These are phyloP conservation scores for Cenopis cana DNA, from an alignment of 2,888 invertebrate genomes.

Conservation along the genomic window DNA sequence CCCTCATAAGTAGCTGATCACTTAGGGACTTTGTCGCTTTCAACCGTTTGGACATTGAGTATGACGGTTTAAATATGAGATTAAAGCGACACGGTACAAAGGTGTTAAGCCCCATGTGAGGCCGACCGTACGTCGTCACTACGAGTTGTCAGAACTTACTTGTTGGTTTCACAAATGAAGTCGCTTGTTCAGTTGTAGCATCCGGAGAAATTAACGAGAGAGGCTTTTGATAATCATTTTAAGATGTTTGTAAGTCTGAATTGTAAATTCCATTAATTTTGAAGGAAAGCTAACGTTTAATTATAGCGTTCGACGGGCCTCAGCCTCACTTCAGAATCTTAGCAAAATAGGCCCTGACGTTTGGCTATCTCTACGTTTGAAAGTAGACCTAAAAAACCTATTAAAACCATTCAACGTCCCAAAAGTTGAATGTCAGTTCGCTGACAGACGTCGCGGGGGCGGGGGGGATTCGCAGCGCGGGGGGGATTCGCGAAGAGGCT, in stretches of 20 bases:
- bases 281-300: not conserved
- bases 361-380: not conserved
- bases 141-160: too few species aligned
- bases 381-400: slow-evolving; percentile 33
- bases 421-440: slow-evolving; percentile 68
- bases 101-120: too few species aligned
- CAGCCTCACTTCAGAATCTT: not conserved
- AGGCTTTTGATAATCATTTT: not conserved
- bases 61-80: too few species aligned
- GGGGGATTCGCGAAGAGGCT: slow-evolving; percentile 76
- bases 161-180: too few species aligned
- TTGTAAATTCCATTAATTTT: not conserved
- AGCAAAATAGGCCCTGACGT: not conserved
- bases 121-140: too few species aligned
- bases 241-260: not conserved
- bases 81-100: too few species aligned
- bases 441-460: slow-evolving; percentile 52
- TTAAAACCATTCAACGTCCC: slow-evolving; percentile 66
- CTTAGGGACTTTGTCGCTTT: too few species aligned
- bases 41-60: too few species aligned
- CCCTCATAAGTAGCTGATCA: too few species aligned
- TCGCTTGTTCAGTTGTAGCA: not conserved
- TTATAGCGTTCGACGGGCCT: not conserved
- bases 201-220: not conserved
- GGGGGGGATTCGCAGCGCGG: slow-evolving; percentile 50